Evolutionary conservation across 1,140 invertebrate species (phyloP), one percentile per base, ranked within the genome.

Genomic region (Heliconius hermathena): DNA sequence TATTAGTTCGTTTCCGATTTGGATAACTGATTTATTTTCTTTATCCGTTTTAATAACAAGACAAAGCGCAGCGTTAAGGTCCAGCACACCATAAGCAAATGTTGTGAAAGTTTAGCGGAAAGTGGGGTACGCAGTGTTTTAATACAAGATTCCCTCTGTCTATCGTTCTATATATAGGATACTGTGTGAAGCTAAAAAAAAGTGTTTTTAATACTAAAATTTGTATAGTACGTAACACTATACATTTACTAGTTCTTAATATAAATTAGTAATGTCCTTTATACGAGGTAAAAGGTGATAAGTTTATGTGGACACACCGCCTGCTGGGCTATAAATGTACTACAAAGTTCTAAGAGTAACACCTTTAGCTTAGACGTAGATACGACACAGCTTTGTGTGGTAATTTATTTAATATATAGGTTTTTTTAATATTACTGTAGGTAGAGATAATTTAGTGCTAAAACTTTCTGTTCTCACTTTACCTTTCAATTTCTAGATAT

Each of bases 321-420:
- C 60, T 29, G 60, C 60, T 66, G 60, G n/a, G 57, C 57, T 60
- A 66, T 66, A 66, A 72, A 72, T 38, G 38, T 72, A 72, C 36
- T n/a, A 41, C 33, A 33, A 3, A n/a, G 5, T 20, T 71, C 66
- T 71, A 54, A 71, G 11, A 52, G 38, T 33, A 16, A 71, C 66
- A 71, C 41, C 66, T 66, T 38, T 33, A 70, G 26, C 26, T 13
- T 29, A 66, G 22, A 66, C 1, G 60, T 66, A 5, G 3, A 57
- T 20, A 22, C n/a, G 8, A 22, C 6, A 22, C 20, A 22, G n/a
- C 3, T 22, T 57, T 57, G 8, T 57, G 54, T 22, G 54, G n/a
- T 4, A 22, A 1, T 57, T 57, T n/a, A 11, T 57, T 57, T 57
- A 22, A 22, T 22, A 2, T 8, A 20, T n/a, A 57, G 8, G 11